Evolutionary conservation across 2,113 vertebrate species (phyloP).

Genomic region (Myodes glareolus): DNA sequence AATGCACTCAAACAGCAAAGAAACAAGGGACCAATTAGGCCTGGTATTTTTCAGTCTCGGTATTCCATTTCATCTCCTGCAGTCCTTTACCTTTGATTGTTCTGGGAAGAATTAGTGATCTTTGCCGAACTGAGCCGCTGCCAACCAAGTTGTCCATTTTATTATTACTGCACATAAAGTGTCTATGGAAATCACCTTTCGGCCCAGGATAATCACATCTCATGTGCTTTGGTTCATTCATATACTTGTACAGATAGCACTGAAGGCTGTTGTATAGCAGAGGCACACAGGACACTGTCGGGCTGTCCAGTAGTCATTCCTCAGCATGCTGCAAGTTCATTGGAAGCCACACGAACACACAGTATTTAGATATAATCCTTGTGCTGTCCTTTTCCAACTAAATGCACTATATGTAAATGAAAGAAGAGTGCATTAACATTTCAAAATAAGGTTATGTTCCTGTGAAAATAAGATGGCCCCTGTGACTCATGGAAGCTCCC

Average conservation of each 20-base stretch:
- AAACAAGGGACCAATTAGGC: background rate
- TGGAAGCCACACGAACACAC: background rate
- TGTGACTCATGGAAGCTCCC: background rate
- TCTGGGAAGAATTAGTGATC: background rate
- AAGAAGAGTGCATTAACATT: background rate
- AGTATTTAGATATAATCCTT: background rate
- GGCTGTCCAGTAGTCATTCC: accelerated
- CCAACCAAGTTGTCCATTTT: background rate
- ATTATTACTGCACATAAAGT: background rate
- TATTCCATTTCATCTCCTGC: background rate
- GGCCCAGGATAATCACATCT: background rate
- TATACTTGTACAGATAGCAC: background rate
- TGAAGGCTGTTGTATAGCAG: background rate
- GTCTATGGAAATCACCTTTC: background rate
- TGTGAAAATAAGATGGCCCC: background rate
- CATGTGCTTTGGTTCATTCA: background rate
- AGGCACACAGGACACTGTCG: too few relatives aligned
- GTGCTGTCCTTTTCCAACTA: background rate
- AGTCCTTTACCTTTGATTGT: background rate
- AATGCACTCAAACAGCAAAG: background rate
- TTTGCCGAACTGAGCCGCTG: background rate
- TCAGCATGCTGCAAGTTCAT: background rate
- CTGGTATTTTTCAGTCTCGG: background rate
- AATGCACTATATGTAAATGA: background rate
- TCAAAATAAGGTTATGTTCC: background rate